Evolutionary conservation across 2,113 vertebrate genomes (phyloP).

Genomic region (Macroglossus sobrinus): DNA sequence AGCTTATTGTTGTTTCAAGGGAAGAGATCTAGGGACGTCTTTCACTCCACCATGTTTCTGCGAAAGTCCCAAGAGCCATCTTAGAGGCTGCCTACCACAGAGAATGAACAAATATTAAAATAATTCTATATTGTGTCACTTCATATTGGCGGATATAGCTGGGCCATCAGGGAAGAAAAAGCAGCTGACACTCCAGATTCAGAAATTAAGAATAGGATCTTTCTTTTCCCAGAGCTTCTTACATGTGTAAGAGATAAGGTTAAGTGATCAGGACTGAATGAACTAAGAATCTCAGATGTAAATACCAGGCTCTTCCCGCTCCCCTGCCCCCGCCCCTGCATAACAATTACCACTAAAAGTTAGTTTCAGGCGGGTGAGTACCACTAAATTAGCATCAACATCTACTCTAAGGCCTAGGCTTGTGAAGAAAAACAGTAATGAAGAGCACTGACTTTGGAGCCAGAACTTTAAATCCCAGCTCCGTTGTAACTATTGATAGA

Average conservation of each 20-base stretch:
- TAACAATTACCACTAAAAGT: background rate
- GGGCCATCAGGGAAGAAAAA: background rate
- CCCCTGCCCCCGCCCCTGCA: no score
- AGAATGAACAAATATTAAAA: background rate
- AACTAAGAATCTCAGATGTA: background rate
- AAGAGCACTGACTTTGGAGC: background rate
- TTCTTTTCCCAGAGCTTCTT: background rate
- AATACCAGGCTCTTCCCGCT: background rate
- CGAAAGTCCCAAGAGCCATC: background rate
- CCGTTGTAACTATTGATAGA: background rate
- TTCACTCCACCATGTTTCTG: no score
- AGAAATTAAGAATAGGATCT: background rate
- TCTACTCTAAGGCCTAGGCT: background rate
- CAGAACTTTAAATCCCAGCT: background rate
- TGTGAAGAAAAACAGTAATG: background rate
- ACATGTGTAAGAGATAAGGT: background rate
- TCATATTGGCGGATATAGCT: background rate
- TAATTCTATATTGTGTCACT: background rate
- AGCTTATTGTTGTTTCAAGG: no score
- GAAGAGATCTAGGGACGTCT: no score
- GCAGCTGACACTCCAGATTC: background rate
- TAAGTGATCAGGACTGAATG: background rate
- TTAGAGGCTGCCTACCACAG: background rate
- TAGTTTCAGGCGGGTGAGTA: background rate
- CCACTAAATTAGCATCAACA: background rate